Evolutionary conservation across 2,888 invertebrate genomes (phyloP), one percentile per base, ranked within the genome.

Genomic region (Lasioglossum figueresi): DNA sequence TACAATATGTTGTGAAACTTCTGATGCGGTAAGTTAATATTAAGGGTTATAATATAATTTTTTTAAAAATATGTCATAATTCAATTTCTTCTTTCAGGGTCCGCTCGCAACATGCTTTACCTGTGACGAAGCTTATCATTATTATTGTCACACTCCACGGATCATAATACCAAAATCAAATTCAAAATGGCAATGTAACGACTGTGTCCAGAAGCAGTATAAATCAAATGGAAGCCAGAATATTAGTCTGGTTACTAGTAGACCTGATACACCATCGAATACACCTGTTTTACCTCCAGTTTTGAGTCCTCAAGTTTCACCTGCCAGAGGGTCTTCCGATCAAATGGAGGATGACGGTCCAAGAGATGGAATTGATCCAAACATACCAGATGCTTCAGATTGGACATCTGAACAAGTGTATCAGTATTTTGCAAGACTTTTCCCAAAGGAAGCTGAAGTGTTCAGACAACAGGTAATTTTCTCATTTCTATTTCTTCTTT

Each of bases 321-420:
- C 95, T 8, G 85, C 91, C 16, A 91, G 95, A 81, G 92, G 88
- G 40, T 91, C 92, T 3, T 90, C 93, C 5, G 95, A 95, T 27
- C 91, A 90, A 59, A 91, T 91, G 90, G 94, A 94, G 48, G 94
- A 94, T 12, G 95, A 94, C 73, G 81, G 88, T n/a, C 82, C 90
- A 0, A 91, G 91, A 56, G 93, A 94, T 71, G 91, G 90, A 40
- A 95, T 97, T 84, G 97, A 97, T 94, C 96, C 96, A 19, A 96
- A 95, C 80, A 97, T 98, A 91, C 98, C 98, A 2, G 98, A 98
- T 94, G 97, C 98, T 31, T 96, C 97, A 0, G 96, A 97, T 91
- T 99, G 99, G 99, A 96, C 97, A 0, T 96, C 97, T 34, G 97
- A 97, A 85, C 97, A 99, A 94, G 98, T 99, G 1, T 97, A 97